Evolutionary conservation across 1,140 invertebrate species (phyloP).

Genomic region (Parasteatoda tepidariorum): DNA sequence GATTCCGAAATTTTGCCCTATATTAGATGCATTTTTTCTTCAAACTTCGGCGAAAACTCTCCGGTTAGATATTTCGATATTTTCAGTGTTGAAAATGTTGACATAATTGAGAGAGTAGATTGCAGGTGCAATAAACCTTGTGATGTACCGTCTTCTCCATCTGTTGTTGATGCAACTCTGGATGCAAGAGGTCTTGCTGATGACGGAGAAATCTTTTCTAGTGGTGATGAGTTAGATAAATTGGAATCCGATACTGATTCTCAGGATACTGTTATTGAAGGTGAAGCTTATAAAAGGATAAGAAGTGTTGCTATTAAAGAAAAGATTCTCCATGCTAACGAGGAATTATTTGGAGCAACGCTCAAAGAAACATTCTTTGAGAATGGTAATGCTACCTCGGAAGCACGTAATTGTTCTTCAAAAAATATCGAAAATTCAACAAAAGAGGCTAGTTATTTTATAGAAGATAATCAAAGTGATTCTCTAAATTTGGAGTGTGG

Average conservation of each 20-base stretch:
- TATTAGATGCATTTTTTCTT: conserved; percentile 22
- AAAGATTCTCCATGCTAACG: conserved; percentile 62
- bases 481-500: background rate
- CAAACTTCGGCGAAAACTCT: background rate
- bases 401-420: background rate
- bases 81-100: background rate
- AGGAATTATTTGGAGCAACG: conserved; percentile 49
- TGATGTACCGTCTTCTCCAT: conserved; percentile 53
- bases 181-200: conserved; percentile 22
- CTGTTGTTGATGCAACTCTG: conserved; percentile 51
- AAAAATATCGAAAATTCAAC: background rate
- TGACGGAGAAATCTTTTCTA: conserved; percentile 57
- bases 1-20: conserved; percentile 24
- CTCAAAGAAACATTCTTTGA: conserved; percentile 23
- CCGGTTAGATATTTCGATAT: background rate
- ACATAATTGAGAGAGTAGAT: conserved; percentile 40
- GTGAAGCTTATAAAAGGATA: conserved; percentile 62
- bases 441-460: background rate
- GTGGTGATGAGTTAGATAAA: conserved; percentile 62
- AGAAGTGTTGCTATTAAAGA: conserved; percentile 63
- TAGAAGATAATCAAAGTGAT: background rate
- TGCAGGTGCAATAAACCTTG: conserved; percentile 54
- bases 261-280: conserved; percentile 63
- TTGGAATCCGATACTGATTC: conserved; percentile 63
- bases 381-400: background rate